These are phyloP conservation scores for Steromphala cineraria DNA, from an alignment of 2,888 invertebrate genomes.

Conservation along the genomic window DNA sequence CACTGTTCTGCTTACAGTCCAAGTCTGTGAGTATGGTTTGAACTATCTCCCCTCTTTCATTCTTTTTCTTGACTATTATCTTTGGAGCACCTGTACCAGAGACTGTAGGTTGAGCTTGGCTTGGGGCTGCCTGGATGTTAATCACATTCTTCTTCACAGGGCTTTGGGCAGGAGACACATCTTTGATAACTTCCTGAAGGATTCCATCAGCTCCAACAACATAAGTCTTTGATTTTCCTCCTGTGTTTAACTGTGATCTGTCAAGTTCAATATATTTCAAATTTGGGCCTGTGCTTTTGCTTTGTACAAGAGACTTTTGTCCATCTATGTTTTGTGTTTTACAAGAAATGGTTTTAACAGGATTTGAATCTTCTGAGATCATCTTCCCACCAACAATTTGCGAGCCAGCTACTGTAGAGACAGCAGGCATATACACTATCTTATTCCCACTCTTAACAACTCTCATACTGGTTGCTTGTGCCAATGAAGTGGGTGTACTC, in stretches of 20 bases:
- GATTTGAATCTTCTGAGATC: background rate
- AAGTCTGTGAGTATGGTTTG: background rate
- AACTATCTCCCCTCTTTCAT: constrained; percentile 1
- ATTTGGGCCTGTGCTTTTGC: background rate
- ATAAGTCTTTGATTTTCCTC: background rate
- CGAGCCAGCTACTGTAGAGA: background rate
- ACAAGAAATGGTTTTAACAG: too few relatives aligned
- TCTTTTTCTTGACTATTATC: background rate
- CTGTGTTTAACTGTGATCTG: background rate
- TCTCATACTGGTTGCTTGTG: background rate
- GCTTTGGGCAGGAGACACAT: background rate
- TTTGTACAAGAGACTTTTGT: background rate
- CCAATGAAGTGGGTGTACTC: background rate
- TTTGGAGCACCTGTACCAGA: background rate
- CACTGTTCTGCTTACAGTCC: background rate
- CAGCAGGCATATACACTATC: background rate
- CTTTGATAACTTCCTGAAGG: background rate
- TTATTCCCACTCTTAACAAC: background rate
- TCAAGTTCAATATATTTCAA: constrained; percentile 11
- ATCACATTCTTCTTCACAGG: background rate
- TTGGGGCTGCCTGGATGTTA: background rate
- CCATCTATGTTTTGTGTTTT: background rate
- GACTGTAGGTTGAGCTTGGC: background rate
- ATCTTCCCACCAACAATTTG: background rate
- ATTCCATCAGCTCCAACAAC: constrained; percentile 7